Evolutionary conservation across 2,113 vertebrate species (phyloP).

Genomic region (Rhabdornis inornatus): DNA sequence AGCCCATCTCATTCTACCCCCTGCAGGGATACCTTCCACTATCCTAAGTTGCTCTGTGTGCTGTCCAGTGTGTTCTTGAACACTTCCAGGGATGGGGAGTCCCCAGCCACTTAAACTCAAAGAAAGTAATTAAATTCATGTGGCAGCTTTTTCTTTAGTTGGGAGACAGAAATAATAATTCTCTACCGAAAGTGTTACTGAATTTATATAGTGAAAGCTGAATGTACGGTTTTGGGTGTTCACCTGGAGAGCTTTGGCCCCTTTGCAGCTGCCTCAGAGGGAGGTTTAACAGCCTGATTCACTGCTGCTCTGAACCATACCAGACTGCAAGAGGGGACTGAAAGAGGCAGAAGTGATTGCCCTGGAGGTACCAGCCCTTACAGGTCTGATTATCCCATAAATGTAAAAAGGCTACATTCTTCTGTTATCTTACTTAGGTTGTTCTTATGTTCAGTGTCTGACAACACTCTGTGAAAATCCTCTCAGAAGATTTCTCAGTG

Average conservation of each 20-base stretch:
- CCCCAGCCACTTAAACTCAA: background rate
- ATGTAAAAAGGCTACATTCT: background rate
- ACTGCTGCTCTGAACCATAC: background rate
- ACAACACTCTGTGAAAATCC: background rate
- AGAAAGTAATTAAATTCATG: background rate
- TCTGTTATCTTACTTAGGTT: background rate
- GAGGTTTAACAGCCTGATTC: background rate
- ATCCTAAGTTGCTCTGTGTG: background rate
- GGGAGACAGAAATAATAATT: background rate
- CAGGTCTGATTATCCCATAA: background rate
- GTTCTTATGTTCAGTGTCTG: background rate
- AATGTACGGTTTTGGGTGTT: background rate
- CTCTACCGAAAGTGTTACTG: background rate
- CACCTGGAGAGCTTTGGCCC: background rate
- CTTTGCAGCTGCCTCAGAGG: background rate
- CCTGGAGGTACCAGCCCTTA: background rate
- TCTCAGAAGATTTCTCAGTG: background rate
- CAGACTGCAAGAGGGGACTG: background rate
- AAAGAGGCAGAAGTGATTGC: background rate
- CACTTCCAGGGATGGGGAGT: background rate
- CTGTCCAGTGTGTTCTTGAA: background rate
- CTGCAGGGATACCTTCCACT: background rate
- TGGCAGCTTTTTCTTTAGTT: background rate
- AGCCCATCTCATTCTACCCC: background rate
- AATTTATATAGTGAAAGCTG: background rate